Percentiles rank a stretch among this genome's conserved stretches.
Conservation (phyloP, 2,113 vertebrate genomes). For the Platycercus adscitus region DNA sequence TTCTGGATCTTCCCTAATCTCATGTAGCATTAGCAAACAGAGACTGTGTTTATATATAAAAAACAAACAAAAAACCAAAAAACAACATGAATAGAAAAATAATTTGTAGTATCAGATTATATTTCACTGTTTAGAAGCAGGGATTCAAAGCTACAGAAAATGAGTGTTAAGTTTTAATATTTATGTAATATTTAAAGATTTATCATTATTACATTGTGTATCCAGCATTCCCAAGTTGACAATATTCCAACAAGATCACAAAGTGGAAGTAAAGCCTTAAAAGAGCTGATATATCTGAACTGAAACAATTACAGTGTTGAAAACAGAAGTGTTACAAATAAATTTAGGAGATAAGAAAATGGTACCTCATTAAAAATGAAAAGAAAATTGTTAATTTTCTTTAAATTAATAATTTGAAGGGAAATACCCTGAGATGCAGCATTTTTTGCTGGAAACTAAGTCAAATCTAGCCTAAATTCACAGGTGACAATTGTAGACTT, state of each 20-base stretch:
- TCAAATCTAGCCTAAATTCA: neutral
- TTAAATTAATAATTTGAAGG: neutral
- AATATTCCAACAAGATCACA: neutral
- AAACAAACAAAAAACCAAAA: neutral
- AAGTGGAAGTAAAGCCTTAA: neutral
- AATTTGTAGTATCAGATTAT: neutral
- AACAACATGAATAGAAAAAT: neutral
- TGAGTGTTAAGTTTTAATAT: neutral
- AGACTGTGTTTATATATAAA: neutral
- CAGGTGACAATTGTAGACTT: accelerated
- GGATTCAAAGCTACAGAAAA: neutral
- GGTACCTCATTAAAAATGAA: neutral
- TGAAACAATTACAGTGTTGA: neutral
- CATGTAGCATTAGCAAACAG: neutral
- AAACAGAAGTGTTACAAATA: neutral
- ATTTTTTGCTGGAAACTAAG: neutral
- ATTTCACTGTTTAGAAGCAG: neutral
- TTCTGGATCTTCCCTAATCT: neutral
- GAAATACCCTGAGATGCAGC: neutral
- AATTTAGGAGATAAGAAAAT: neutral
- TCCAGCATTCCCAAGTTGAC: neutral
- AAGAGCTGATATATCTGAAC: neutral
- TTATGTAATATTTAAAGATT: neutral
- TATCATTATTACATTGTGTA: neutral
- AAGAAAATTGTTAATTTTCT: neutral